These are phyloP conservation scores for Lytechinus variegatus DNA, from an alignment of 35 echinoderm and acorn worm genomes.

Conservation along the genomic window DNA sequence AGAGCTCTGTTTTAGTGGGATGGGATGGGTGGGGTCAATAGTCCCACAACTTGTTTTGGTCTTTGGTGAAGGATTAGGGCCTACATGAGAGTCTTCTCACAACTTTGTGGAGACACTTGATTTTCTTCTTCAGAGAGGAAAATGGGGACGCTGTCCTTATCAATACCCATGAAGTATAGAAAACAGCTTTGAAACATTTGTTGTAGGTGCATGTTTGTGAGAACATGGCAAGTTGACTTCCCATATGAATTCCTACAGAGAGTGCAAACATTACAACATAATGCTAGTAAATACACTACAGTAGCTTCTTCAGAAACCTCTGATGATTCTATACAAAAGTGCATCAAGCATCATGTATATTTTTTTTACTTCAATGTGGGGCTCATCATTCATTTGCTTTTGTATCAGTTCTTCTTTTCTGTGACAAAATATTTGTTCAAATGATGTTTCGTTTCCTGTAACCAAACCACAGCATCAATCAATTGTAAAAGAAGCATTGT, in stretches of 20 bases:
- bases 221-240: no score
- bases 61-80: not conserved
- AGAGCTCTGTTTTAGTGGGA: not conserved
- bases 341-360: not conserved
- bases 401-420: not conserved
- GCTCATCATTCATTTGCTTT: not conserved
- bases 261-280: not conserved
- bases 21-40: not conserved
- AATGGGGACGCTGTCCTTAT: not conserved
- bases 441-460: not conserved
- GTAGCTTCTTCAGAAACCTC: not conserved
- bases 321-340: not conserved
- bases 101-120: not conserved
- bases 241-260: not conserved
- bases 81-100: not conserved
- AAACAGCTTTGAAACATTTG: not conserved
- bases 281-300: not conserved
- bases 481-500: not conserved
- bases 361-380: not conserved
- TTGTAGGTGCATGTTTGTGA: no score
- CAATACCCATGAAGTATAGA: not conserved
- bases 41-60: not conserved
- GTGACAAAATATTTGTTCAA: not conserved
- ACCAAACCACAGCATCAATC: not conserved
- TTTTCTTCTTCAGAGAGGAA: not conserved